A percentile compares a stretch with the other conserved stretches of the same genome.
Evolutionary conservation across 2,113 vertebrate genomes (phyloP).

Genomic region (Sakesphorus luctuosus): DNA sequence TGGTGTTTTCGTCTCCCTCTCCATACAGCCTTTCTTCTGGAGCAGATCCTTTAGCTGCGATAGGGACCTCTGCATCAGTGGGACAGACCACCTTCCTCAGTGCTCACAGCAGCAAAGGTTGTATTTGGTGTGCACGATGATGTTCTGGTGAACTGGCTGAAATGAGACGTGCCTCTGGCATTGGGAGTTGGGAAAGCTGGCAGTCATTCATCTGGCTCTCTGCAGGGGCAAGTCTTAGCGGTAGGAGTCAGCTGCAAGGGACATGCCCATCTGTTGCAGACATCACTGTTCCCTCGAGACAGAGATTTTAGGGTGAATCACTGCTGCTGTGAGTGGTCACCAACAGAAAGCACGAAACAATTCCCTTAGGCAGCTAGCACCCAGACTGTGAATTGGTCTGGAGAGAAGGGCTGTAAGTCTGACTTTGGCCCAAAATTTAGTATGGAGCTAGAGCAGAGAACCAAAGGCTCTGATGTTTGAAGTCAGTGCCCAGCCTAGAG

Average conservation of each 20-base stretch:
- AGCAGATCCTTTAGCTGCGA: background rate
- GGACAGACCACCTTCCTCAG: accelerated
- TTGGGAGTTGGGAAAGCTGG: background rate
- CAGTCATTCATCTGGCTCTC: background rate
- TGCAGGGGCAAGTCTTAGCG: background rate
- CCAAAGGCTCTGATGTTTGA: background rate
- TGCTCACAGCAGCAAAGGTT: background rate
- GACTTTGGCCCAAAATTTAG: background rate
- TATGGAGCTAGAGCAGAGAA: background rate
- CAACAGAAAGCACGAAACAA: background rate
- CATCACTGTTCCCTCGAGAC: background rate
- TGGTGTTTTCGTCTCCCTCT: accelerated
- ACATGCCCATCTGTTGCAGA: background rate
- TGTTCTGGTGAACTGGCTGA: background rate
- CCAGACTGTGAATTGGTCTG: background rate
- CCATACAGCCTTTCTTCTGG: background rate
- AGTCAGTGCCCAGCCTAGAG: accelerated
- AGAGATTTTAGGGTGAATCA: background rate
- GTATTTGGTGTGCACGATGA: accelerated
- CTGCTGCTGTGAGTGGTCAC: accelerated
- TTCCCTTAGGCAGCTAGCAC: background rate
- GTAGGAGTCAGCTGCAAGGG: background rate
- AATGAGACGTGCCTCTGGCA: background rate
- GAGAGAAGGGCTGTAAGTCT: background rate
- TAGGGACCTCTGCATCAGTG: background rate